Evolutionary conservation across 2,888 invertebrate species (phyloP), one percentile per base, ranked within the genome.

Genomic region (Hirtodrosophila cameraria): DNA sequence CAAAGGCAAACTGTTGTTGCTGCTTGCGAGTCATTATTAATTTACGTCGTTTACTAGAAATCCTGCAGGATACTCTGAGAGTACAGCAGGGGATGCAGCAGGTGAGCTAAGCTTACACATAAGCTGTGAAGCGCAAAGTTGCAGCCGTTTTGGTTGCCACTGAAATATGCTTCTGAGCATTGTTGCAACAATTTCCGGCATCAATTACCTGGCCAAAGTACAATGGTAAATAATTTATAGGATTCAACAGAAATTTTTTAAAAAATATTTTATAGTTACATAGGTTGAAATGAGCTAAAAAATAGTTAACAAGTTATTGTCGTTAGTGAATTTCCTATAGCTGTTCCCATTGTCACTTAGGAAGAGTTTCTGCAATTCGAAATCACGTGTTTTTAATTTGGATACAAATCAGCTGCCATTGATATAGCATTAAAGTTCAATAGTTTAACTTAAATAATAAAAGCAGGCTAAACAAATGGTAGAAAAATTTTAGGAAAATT

Each of bases 101-200:
- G 49, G 41, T 38, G 48, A n/a, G n/a, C 8, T 27, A 12, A 36
- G 20, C 16, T 27, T 41, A 8, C 15, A 65, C 18, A 25, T 35
- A 45, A 69, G 28, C 52, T 62, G 30, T 28, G 30, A 27, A 30
- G 60, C 28, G 28, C 46, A 69, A 62, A 54, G 63, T 65, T 74
- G 55, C 48, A 48, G 31, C n/a, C 52, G 28, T 39, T 71, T 46
- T 18, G 23, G 39, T 41, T 42, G 31, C 36, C 50, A 36, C 41
- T 18, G 13, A 36, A 25, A 52, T 45, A 52, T 39, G 49, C 53
- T 49, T 50, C 53, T 11, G 35, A 55, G 45, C 45, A 60, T n/a
- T 52, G 69, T 52, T 74, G 73, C 79, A 74, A 75, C 79, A 74
- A 69, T 78, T 69, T 63, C 50, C 75, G 70, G 59, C 79, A 68